A percentile compares a stretch with the other conserved stretches of the same genome.
These are phyloP conservation scores for Campoletis raptor DNA, from an alignment of 2,888 invertebrate species.

Conservation along the genomic window DNA sequence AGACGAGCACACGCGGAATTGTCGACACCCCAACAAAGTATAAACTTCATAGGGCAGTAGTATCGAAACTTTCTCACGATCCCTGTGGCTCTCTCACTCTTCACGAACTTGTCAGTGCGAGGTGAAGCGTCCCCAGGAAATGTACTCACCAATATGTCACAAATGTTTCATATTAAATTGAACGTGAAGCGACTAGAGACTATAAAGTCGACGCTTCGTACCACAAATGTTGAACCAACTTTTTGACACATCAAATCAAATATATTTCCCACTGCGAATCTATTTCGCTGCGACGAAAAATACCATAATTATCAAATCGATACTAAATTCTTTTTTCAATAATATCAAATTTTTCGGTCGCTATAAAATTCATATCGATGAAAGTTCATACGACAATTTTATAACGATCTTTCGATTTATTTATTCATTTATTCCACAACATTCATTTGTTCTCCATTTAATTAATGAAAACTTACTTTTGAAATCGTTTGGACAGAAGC, in stretches of 20 bases:
- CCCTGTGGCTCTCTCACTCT: neutral
- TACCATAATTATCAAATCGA: neutral
- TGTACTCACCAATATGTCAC: slow-evolving; percentile 21
- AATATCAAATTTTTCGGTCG: neutral
- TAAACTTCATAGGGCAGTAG: slow-evolving; percentile 24
- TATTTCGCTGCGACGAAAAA: neutral
- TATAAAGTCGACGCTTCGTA: neutral
- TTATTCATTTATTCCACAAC: neutral
- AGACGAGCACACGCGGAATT: slow-evolving; percentile 18
- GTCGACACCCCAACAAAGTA: slow-evolving; percentile 43
- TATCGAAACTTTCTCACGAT: slow-evolving; percentile 9
- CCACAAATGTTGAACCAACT: neutral
- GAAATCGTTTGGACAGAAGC: neutral
- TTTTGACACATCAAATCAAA: slow-evolving; percentile 12
- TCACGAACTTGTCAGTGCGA: slow-evolving; percentile 20
- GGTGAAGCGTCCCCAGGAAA: slow-evolving; percentile 1
- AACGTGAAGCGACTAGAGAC: slow-evolving; percentile 12
- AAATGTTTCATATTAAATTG: slow-evolving; percentile 24
- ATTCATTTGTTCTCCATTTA: neutral
- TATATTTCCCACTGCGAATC: neutral
- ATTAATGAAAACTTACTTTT: neutral
- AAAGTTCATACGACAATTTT: neutral
- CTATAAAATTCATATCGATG: neutral
- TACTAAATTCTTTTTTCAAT: neutral
- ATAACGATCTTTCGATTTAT: neutral